phyloP scores from a whole-genome alignment of 2,888 invertebrate genomes.

The Timema podura region DNA sequence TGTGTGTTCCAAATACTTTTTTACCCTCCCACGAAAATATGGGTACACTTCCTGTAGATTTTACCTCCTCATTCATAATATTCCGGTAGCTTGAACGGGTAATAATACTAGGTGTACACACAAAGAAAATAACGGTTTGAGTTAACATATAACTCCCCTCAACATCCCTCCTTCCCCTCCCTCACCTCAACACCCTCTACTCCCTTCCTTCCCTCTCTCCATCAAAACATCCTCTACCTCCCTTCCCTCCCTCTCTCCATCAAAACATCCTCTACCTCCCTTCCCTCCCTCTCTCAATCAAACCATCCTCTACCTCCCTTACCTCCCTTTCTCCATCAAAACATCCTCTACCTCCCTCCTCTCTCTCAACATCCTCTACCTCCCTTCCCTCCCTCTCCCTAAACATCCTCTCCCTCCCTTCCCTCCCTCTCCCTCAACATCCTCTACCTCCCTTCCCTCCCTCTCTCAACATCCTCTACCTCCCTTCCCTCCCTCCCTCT shows the following conservation, averaged over 20 bases:
- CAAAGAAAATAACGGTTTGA: too few species aligned
- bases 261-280: background rate
- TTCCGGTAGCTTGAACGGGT: too few species aligned
- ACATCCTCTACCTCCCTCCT: slow-evolving; percentile 32
- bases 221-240: background rate
- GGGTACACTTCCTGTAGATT: too few species aligned
- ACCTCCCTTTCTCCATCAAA: slow-evolving; percentile 7
- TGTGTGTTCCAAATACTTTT: too few species aligned
- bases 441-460: slow-evolving; percentile 8
- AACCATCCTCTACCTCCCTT: slow-evolving; percentile 14
- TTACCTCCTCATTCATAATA: too few species aligned
- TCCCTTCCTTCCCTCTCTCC: background rate
- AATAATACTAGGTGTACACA: too few species aligned
- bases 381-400: background rate
- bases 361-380: slow-evolving; percentile 31
- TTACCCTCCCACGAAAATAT: too few species aligned
- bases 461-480: slow-evolving; percentile 22
- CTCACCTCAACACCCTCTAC: background rate
- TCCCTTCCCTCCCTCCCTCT: background rate
- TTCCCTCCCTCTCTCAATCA: slow-evolving; percentile 1
- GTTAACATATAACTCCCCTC: too few species aligned
- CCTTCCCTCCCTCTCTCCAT: background rate
- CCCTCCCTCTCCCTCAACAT: slow-evolving; percentile 15
- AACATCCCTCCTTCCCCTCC: background rate
- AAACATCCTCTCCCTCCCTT: slow-evolving; percentile 14